A percentile compares a stretch with the other conserved stretches of the same genome.
These are phyloP conservation scores for Sinosuthora webbiana DNA, from an alignment of 2,113 vertebrate species.

Conservation along the genomic window DNA sequence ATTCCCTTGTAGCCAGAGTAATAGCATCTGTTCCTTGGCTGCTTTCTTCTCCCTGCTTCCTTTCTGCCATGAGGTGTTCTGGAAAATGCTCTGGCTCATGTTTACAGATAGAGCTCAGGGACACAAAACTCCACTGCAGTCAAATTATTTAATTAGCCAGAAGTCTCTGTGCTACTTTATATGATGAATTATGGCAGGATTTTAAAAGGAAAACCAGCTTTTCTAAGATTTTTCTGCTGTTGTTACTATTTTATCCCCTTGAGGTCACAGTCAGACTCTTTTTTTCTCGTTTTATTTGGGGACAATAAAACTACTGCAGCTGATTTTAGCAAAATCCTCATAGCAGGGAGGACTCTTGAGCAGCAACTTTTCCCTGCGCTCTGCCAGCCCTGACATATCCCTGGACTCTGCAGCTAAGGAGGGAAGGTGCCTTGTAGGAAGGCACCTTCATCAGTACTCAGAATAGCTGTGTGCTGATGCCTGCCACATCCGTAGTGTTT, in stretches of 20 bases:
- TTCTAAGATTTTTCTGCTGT: not conserved
- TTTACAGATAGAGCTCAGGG: not conserved
- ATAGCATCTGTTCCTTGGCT: constrained; percentile 27
- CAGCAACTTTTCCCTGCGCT: not conserved
- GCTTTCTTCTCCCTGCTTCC: not conserved
- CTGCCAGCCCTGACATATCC: not conserved
- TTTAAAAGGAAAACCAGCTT: not conserved
- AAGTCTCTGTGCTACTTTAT: not conserved
- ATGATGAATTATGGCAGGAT: not conserved
- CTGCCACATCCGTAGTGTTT: not conserved
- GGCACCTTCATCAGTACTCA: not conserved
- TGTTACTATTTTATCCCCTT: not conserved
- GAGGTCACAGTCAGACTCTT: not conserved
- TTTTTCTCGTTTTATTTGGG: not conserved
- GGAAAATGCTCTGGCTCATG: not conserved
- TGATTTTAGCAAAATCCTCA: not conserved
- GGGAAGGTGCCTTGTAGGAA: not conserved
- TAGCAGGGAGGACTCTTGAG: not conserved
- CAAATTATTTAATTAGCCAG: not conserved
- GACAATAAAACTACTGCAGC: not conserved
- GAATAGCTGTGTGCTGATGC: not conserved
- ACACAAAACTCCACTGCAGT: not conserved
- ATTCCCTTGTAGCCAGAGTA: not conserved
- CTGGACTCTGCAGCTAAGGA: not conserved
- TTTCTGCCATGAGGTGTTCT: not conserved